Conservation (phyloP, 2,113 vertebrate species). For the Fulmarus glacialis region DNA sequence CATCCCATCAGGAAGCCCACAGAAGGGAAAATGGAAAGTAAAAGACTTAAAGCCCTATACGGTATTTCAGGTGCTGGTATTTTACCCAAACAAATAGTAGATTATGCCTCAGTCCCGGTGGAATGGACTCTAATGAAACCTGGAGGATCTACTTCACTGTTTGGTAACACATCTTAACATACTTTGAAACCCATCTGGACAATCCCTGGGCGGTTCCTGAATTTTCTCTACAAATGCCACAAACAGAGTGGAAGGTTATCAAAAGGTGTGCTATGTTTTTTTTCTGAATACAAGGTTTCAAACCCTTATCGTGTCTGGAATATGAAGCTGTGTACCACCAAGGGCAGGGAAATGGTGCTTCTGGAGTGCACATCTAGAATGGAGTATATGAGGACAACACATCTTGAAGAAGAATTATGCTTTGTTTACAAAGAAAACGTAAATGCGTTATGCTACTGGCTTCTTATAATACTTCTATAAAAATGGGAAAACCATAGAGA, state of each 20-base stretch:
- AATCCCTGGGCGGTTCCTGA: not conserved
- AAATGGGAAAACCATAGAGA: not conserved
- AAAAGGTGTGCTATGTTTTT: not conserved
- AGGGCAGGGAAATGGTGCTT: conserved; percentile 44
- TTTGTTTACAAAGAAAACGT: conserved; percentile 18
- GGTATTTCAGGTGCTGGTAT: not conserved
- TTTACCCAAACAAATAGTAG: not conserved
- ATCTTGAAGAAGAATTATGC: conserved; percentile 68
- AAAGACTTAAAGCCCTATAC: not conserved
- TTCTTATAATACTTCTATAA: not conserved
- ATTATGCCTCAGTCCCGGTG: not conserved
- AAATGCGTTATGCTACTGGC: not conserved
- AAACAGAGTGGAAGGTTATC: not conserved
- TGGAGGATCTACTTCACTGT: not conserved
- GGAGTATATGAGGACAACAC: conserved; percentile 72
- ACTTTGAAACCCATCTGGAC: not conserved
- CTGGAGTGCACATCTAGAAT: conserved; percentile 68
- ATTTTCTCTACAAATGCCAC: not conserved
- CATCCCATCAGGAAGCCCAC: conserved; percentile 30
- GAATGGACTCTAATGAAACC: not conserved
- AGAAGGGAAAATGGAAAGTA: conserved; percentile 6
- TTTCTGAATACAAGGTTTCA: not conserved
- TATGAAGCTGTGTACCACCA: not conserved
- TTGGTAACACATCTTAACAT: not conserved
- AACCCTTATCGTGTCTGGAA: not conserved